Conservation (phyloP, 2,113 vertebrate genomes). For the Campylomormyrus tamandua region DNA sequence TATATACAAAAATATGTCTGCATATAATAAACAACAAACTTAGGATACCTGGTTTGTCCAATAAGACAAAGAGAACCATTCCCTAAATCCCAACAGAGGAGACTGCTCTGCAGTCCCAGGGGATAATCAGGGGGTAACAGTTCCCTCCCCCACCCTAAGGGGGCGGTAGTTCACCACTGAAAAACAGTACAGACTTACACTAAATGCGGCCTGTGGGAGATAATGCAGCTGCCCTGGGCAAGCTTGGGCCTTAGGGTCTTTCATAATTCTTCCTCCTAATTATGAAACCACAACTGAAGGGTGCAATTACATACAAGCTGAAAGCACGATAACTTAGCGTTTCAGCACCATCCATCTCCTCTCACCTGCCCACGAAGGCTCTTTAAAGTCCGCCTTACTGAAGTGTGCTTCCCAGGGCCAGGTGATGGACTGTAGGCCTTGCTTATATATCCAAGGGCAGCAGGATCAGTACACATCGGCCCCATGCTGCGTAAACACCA, state of each 20-base stretch:
- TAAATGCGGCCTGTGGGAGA: background rate
- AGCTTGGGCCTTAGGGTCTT: background rate
- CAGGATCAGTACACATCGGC: background rate
- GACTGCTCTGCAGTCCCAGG: background rate
- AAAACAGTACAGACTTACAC: too few relatives aligned
- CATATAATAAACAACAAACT: background rate
- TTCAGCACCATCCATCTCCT: background rate
- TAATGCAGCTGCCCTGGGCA: background rate
- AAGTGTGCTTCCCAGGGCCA: background rate
- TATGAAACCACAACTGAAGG: background rate
- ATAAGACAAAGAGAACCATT: background rate
- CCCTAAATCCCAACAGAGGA: background rate
- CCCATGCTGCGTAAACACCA: background rate
- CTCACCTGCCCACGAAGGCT: background rate
- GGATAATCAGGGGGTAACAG: background rate
- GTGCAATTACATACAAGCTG: slow-evolving; percentile 6
- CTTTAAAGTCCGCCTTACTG: background rate
- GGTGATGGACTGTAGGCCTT: background rate
- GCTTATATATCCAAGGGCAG: background rate
- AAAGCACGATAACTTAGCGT: background rate
- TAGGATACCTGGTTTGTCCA: background rate
- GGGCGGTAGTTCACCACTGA: background rate
- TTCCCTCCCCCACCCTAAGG: background rate
- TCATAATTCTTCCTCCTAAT: background rate
- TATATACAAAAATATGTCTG: background rate